Evolutionary conservation across 1,140 invertebrate genomes (phyloP).

Genomic region (Aphis gossypii): DNA sequence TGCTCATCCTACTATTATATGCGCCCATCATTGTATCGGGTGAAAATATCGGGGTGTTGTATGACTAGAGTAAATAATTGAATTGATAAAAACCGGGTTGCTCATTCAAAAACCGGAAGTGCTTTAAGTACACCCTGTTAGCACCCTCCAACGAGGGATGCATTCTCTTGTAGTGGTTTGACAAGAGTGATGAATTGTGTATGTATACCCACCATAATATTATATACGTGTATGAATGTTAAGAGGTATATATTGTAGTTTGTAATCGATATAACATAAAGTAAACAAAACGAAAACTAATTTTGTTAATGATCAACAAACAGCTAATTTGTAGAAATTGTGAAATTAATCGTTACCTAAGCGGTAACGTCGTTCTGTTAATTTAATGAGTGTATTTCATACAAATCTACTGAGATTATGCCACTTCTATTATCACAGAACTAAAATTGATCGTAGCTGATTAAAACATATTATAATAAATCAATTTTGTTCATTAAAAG

Average conservation of each 20-base stretch:
- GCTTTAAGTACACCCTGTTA: conserved; percentile 8
- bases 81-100: not conserved
- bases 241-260: not conserved
- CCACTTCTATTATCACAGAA: not conserved
- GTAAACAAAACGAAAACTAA: conserved; percentile 12
- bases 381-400: not conserved
- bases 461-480: not conserved
- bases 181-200: not conserved
- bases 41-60: not conserved
- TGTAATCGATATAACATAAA: conserved; percentile 11
- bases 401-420: not conserved
- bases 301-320: not conserved
- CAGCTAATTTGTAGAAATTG: not conserved
- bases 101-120: not conserved
- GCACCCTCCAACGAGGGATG: not conserved
- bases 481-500: not conserved
- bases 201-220: not conserved
- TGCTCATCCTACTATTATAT: not conserved
- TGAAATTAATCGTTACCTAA: not conserved
- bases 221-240: not conserved
- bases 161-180: not conserved
- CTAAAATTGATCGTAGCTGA: not conserved
- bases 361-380: not conserved
- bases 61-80: not conserved
- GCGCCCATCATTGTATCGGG: not conserved